Base-by-base conservation (phyloP, 2,113 vertebrate genomes). In the Gracilinanus agilis region DNA sequence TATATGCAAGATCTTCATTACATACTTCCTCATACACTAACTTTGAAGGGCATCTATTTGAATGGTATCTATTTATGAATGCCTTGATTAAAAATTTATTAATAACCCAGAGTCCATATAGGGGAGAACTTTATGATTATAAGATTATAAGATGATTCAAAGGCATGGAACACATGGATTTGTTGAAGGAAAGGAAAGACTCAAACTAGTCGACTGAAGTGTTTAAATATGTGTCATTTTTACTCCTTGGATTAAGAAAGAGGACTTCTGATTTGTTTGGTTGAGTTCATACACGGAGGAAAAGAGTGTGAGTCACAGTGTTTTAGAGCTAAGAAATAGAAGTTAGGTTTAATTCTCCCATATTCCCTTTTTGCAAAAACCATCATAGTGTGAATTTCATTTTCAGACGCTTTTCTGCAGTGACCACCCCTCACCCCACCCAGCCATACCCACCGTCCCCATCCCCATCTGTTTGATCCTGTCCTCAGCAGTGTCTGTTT, bases 381-480 rank as follows among this genome's bases (percentile, higher is more conserved):
- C 93, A 92, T 96, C 96, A 96, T 34, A 96, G 93, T 94, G 97
- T 95, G 97, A 94, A 98, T 96, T 98, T 96, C 96, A 3, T 98
- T 99, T 98, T 98, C 98, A 98, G 98, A 98, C 98, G 95, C 97
- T 93, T 92, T 61, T 40, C 89, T 91, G 13, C 0, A 24, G 75
- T 75, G 55, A 24, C 89, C 92, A 53, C 61, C 1, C 1, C 24
- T 93, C 44, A 67, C 88, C n/a, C 8, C 56, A 93, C 88, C 10
- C 24, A 44, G 24, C 24, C 44, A 44, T 89, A 23, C 24, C 88
- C 24, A 29, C 88, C 25, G 27, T 53, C 10, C 44, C 44, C 44
- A 89, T 11, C 44, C 88, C 88, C 24, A 53, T 44, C 44, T 83
- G 67, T 83, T n/a, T 83, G 34, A 83, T 34, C 67, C n/a, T 55